A percentile compares a stretch with the other conserved stretches of the same genome.
Evolutionary conservation across 1,140 invertebrate species (phyloP).

Genomic region (Rhagoletis zephyria): DNA sequence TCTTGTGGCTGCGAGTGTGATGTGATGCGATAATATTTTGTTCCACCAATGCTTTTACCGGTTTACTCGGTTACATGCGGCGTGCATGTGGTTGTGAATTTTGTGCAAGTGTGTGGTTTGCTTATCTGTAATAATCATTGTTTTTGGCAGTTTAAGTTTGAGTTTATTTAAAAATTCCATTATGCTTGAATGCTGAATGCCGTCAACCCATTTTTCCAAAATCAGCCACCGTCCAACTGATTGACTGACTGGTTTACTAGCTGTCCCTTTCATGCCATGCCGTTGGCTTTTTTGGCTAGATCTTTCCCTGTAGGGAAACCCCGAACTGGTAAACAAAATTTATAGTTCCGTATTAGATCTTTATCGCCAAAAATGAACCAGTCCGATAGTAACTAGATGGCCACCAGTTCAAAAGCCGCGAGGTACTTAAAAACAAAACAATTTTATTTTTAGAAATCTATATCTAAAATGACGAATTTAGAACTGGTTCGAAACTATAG

Average conservation of each 20-base stretch:
- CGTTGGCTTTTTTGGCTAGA: too few relatives aligned
- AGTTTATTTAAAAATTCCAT: conserved; percentile 54
- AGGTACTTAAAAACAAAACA: too few relatives aligned
- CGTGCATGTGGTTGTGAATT: background rate
- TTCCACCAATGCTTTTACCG: background rate
- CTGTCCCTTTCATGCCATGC: background rate
- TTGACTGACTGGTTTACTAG: conserved; percentile 15
- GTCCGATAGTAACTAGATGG: too few relatives aligned
- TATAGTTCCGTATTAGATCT: too few relatives aligned
- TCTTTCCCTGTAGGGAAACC: too few relatives aligned
- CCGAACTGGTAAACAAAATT: too few relatives aligned
- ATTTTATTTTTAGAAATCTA: too few relatives aligned
- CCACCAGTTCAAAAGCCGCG: too few relatives aligned
- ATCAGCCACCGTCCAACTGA: background rate
- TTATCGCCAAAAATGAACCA: too few relatives aligned
- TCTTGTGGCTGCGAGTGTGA: background rate
- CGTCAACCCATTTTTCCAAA: background rate
- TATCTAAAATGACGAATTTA: too few relatives aligned
- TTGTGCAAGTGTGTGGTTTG: background rate
- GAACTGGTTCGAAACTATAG: too few relatives aligned
- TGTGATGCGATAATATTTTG: background rate
- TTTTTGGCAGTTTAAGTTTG: background rate
- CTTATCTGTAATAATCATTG: background rate
- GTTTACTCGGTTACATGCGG: background rate
- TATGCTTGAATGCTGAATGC: background rate